These are phyloP conservation scores for Nasonovia ribisnigri DNA, from an alignment of 2,888 invertebrate genomes.

Conservation along the genomic window DNA sequence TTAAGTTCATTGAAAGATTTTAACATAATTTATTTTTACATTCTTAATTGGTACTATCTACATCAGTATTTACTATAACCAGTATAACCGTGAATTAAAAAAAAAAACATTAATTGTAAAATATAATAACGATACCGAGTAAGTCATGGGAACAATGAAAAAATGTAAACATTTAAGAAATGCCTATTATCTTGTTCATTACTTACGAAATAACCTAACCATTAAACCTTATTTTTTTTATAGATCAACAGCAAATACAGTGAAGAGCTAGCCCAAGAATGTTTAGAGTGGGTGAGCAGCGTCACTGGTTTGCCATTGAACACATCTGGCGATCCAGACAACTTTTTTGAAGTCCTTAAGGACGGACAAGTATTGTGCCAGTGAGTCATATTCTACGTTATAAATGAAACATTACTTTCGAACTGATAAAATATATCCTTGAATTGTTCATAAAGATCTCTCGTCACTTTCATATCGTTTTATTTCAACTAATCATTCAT, in stretches of 20 bases:
- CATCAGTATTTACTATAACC: not conserved
- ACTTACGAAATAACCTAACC: slow-evolving; percentile 52
- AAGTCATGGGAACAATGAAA: slow-evolving; percentile 25
- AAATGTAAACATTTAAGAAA: slow-evolving; percentile 24
- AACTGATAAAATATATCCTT: slow-evolving; percentile 47
- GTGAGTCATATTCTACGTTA: slow-evolving; percentile 73
- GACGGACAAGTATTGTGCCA: slow-evolving; percentile 93
- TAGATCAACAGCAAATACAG: slow-evolving; percentile 99
- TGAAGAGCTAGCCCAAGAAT: slow-evolving; percentile 91
- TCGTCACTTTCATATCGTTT: slow-evolving; percentile 29
- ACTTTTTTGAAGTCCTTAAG: slow-evolving; percentile 91
- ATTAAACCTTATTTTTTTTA: slow-evolving; percentile 70
- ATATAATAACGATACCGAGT: not conserved
- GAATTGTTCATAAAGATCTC: slow-evolving; percentile 47
- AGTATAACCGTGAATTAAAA: not conserved
- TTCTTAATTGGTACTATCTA: not conserved
- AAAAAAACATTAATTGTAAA: not conserved
- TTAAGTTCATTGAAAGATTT: not conserved
- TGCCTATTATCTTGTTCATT: not conserved
- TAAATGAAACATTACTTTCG: slow-evolving; percentile 52
- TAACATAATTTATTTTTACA: not conserved
- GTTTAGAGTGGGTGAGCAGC: slow-evolving; percentile 90
- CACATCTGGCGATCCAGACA: slow-evolving; percentile 91
- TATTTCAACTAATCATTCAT: slow-evolving; percentile 11
- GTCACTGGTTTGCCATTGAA: slow-evolving; percentile 89